Evolutionary conservation across 2,888 invertebrate species (phyloP).

Genomic region (Pseudococcus jackbeardsleyi): DNA sequence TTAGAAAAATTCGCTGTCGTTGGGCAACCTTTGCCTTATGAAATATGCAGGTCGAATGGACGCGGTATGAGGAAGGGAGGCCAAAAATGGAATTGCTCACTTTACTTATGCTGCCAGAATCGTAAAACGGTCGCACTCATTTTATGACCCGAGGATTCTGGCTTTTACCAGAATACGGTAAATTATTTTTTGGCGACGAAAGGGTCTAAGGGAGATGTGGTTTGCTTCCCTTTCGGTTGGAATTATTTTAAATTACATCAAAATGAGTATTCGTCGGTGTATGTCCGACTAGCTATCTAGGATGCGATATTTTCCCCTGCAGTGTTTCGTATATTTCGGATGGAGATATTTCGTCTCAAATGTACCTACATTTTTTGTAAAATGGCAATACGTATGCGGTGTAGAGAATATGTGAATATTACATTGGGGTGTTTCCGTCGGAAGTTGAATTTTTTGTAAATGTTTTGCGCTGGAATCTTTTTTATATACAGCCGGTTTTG

Average conservation of each 20-base stretch:
- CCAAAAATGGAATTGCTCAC: not conserved
- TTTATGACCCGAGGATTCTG: not conserved
- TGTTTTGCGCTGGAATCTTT: too few relatives aligned
- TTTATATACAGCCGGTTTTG: too few relatives aligned
- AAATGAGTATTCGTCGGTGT: not conserved
- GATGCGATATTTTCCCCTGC: too few relatives aligned
- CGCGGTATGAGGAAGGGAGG: not conserved
- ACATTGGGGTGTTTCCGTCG: not conserved
- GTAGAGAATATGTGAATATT: not conserved
- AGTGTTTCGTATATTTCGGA: not conserved
- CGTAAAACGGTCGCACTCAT: not conserved
- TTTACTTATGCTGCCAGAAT: not conserved
- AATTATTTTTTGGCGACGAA: not conserved
- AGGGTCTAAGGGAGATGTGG: not conserved
- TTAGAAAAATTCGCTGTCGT: not conserved
- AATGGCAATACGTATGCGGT: not conserved
- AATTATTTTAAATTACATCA: not conserved
- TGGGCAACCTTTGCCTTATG: not conserved
- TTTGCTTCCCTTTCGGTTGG: not conserved
- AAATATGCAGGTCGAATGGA: not conserved
- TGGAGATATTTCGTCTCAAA: not conserved
- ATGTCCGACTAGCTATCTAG: too few relatives aligned
- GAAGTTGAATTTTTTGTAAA: too few relatives aligned
- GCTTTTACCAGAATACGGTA: not conserved
- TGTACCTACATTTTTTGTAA: too few relatives aligned